A percentile compares a stretch with the other conserved stretches of the same genome.
Evolutionary conservation across 2,888 invertebrate genomes (phyloP).

Genomic region (Coremacera marginata): DNA sequence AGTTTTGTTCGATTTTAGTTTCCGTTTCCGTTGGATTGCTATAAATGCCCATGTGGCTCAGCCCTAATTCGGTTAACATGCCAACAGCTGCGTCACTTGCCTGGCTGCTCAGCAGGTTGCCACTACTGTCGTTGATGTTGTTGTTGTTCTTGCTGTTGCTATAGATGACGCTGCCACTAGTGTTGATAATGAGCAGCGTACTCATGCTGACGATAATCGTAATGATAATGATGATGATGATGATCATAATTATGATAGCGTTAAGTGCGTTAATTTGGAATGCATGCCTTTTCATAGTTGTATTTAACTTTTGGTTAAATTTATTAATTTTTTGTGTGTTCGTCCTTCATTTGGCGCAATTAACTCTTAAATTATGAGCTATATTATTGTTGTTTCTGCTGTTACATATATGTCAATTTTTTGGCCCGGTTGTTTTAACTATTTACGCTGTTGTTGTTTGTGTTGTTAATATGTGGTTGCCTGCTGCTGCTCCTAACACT

Average conservation of each 20-base stretch:
- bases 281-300: constrained; percentile 17
- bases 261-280: constrained; percentile 23
- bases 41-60: background rate
- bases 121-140: constrained; percentile 42
- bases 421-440: constrained; percentile 15
- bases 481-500: constrained; percentile 40
- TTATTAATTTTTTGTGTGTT: background rate
- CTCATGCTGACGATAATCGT: background rate
- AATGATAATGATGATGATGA: background rate
- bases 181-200: background rate
- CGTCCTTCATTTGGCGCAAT: constrained; percentile 3
- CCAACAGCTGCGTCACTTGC: background rate
- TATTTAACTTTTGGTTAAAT: background rate
- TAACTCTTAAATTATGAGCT: constrained; percentile 6
- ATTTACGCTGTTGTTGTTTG: constrained; percentile 36
- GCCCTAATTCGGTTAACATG: background rate
- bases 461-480: constrained; percentile 40
- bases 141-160: constrained; percentile 41
- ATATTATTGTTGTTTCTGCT: constrained; percentile 45
- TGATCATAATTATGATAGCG: background rate
- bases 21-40: background rate
- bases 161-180: background rate
- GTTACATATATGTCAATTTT: background rate
- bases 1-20: constrained; percentile 1
- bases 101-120: constrained; percentile 13